Conservation (phyloP, 2,888 invertebrate genomes). For the Seira ritae region DNA sequence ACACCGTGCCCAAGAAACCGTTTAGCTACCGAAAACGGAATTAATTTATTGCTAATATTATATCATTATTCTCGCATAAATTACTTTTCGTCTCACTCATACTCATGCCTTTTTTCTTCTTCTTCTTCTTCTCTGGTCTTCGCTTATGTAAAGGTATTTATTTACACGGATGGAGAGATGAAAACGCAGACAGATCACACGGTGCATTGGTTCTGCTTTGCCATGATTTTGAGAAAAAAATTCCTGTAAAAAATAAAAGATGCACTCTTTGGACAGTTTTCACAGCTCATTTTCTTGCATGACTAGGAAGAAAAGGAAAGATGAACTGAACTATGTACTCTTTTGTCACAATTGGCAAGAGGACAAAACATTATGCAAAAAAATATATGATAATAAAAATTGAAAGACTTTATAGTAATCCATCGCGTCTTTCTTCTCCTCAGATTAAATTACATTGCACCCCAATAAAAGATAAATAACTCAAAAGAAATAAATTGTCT, state of each 20-base stretch:
- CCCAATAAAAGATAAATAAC: slow-evolving; percentile 7
- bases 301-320: not conserved
- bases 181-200: no score
- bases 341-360: slow-evolving; percentile 8
- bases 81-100: not conserved
- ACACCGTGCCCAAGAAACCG: slow-evolving; percentile 15
- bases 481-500: slow-evolving; percentile 8
- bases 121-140: no score
- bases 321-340: not conserved
- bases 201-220: not conserved
- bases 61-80: slow-evolving; percentile 15
- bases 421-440: not conserved
- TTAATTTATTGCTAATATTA: slow-evolving; percentile 49
- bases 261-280: not conserved
- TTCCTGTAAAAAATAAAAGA: not conserved
- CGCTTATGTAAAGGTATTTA: no score
- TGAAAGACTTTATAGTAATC: not conserved
- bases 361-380: slow-evolving; percentile 10
- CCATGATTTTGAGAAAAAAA: not conserved
- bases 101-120: not conserved
- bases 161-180: no score
- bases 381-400: not conserved
- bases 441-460: slow-evolving; percentile 3
- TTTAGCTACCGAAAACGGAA: slow-evolving; percentile 48
- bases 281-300: no score